Conservation (phyloP, 1,140 invertebrate species). For the Ericerus pela region DNA sequence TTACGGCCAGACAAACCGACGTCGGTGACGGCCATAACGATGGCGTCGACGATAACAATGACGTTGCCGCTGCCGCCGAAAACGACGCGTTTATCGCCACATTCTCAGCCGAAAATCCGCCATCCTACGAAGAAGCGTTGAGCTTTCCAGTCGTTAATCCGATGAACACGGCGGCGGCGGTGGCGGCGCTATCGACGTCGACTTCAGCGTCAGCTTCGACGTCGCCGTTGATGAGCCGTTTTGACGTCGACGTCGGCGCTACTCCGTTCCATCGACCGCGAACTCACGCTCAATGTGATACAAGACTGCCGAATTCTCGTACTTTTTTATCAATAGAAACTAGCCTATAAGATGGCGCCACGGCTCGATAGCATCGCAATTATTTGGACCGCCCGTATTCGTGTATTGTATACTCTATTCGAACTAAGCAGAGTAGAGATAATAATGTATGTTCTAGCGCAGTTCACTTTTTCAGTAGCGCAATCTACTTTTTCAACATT, state of each 20-base stretch:
- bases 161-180: too few species aligned
- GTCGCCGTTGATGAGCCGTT: neutral
- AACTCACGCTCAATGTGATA: constrained; percentile 1
- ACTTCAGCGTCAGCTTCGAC: constrained; percentile 19
- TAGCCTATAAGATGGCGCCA: neutral
- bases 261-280: neutral
- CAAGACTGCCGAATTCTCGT: neutral
- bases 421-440: too few species aligned
- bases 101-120: constrained; percentile 37
- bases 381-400: too few species aligned
- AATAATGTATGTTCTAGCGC: too few species aligned
- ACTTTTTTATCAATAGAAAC: constrained; percentile 1
- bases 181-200: constrained; percentile 17
- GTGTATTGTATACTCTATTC: too few species aligned
- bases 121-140: constrained; percentile 28
- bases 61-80: constrained; percentile 35
- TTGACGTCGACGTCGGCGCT: neutral
- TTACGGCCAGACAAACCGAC: constrained; percentile 33
- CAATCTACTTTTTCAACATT: too few species aligned
- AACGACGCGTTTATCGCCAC: too few species aligned
- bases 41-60: constrained; percentile 40
- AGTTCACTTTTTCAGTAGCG: too few species aligned
- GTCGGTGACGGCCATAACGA: constrained; percentile 42
- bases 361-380: neutral
- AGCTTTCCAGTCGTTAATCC: constrained; percentile 20